Percentiles rank a stretch among this genome's conserved stretches.
Evolutionary conservation across 2,888 invertebrate species (phyloP).

Genomic region (Thera obeliscata): DNA sequence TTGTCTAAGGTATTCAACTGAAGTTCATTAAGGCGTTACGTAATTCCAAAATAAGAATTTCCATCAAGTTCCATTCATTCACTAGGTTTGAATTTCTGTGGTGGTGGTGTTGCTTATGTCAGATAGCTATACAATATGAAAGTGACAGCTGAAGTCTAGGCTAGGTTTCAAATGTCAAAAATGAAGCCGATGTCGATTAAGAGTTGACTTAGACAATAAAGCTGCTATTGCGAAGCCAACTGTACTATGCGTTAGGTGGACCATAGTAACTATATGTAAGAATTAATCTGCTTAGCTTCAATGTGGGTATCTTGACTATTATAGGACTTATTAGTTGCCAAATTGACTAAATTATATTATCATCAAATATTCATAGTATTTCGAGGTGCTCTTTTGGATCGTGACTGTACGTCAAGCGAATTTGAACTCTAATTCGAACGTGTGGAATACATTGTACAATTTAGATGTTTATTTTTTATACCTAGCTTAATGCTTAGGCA

Average conservation of each 20-base stretch:
- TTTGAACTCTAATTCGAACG: slow-evolving; percentile 55
- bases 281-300: slow-evolving; percentile 28
- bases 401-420: slow-evolving; percentile 29
- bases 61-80: too few species aligned
- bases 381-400: slow-evolving; percentile 27
- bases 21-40: too few species aligned
- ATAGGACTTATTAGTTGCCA: slow-evolving; percentile 37
- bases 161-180: too few species aligned
- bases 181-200: too few species aligned
- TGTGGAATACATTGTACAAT: slow-evolving; percentile 66
- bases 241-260: slow-evolving; percentile 78
- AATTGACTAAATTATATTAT: slow-evolving; percentile 26
- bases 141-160: too few species aligned
- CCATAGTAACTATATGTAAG: slow-evolving; percentile 53
- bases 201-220: too few species aligned
- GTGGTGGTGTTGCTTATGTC: too few species aligned
- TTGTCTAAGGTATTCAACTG: too few species aligned
- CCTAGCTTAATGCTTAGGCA: slow-evolving; percentile 53
- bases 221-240: slow-evolving; percentile 14
- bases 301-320: slow-evolving; percentile 19
- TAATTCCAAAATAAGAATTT: too few species aligned
- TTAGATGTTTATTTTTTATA: slow-evolving; percentile 76
- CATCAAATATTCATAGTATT: slow-evolving; percentile 9
- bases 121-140: too few species aligned
- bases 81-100: too few species aligned